Conservation (phyloP, 2,888 invertebrate species). For the Agonopterix subpropinquella region DNA sequence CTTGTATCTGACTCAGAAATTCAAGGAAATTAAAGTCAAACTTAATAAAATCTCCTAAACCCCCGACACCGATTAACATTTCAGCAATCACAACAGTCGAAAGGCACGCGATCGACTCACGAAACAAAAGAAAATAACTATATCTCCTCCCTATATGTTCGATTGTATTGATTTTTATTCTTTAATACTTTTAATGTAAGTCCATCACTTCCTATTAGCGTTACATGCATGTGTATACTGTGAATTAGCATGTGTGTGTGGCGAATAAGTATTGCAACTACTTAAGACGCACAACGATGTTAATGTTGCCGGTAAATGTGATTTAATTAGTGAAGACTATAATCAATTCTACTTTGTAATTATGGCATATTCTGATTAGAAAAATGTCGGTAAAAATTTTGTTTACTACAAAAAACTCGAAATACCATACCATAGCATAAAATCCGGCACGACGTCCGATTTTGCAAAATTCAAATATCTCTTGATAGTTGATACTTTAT, state of each 20-base stretch:
- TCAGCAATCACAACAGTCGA: slow-evolving; percentile 58
- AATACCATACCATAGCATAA: too few relatives aligned
- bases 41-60: slow-evolving; percentile 51
- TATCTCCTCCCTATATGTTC: slow-evolving; percentile 41
- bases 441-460: too few relatives aligned
- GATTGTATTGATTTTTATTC: slow-evolving; percentile 51
- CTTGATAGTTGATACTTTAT: too few relatives aligned
- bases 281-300: too few relatives aligned
- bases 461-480: too few relatives aligned
- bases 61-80: slow-evolving; percentile 60
- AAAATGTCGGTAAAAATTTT: too few relatives aligned
- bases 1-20: slow-evolving; percentile 15
- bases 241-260: background rate
- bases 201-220: slow-evolving; percentile 47
- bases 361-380: too few relatives aligned
- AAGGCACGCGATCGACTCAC: slow-evolving; percentile 46
- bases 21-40: slow-evolving; percentile 42
- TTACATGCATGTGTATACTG: slow-evolving; percentile 21
- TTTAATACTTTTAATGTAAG: slow-evolving; percentile 59
- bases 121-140: slow-evolving; percentile 56
- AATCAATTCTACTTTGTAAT: too few relatives aligned
- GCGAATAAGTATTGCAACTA: too few relatives aligned
- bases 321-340: too few relatives aligned
- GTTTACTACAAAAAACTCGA: too few relatives aligned
- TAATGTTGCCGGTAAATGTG: too few relatives aligned